Base-by-base conservation (phyloP, 2,888 invertebrate genomes). In the Hypercompe scribonia region DNA sequence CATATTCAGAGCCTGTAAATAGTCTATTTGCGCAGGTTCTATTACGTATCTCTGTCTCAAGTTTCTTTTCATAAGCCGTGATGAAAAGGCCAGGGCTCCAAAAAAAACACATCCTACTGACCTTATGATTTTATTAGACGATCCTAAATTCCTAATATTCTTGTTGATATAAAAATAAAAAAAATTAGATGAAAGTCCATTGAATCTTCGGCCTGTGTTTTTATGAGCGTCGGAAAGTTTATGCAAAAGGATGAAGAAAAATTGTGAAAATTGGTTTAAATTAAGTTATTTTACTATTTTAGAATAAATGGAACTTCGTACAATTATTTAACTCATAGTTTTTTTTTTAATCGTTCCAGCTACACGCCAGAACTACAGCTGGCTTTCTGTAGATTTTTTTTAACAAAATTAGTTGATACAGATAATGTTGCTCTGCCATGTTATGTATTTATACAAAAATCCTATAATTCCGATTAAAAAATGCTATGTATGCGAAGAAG, bases 101-200 rank as follows among this genome's bases (percentile, higher is more conserved):
- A 70, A 74, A 73, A 80, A 78, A 69, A 54, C 54, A 71, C 18
- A 46, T 72, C 74, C 33, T 54, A 42, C 74, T n/a, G 64, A 58
- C 70, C 77, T 77, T 82, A 80, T 73, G 75, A 77, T 76, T 72
- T 46, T 71, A 76, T 75, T 74, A 77, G 39, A 33, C 68, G 74
- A 74, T 76, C 68, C 36, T 75, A 67, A 72, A 74, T 75, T 77
- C 76, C 70, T 78, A 76, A 80, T 78, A 74, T 80, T 75, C 72
- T 76, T 76, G 65, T 72, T 68, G 61, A 73, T 58, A 65, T 65
- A 73, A 39, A 28, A 66, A 73, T 21, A 65, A 50, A 64, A 36
- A 65, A 50, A 64, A 36, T 68, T 68, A 31, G 46, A 68, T 54
- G n/a, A 39, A 31, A 42, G 54, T 31, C 21, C 36, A 69, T 70